phyloP scores from a whole-genome alignment of 2,797 vertebrate genomes.

The Tokudaia muenninki region DNA sequence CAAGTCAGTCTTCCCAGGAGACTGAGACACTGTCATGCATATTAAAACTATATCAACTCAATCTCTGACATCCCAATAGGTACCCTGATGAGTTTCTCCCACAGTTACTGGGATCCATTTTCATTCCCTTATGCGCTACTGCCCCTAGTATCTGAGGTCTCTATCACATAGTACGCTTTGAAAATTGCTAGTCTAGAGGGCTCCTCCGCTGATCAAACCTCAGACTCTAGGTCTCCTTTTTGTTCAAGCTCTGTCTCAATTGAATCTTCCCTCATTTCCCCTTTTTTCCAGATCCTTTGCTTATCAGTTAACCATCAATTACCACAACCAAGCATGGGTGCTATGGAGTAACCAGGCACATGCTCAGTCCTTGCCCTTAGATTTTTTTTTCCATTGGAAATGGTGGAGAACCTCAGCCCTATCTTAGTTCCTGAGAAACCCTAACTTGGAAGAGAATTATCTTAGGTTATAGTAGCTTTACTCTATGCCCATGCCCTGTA shows the following conservation, averaged over 20 bases:
- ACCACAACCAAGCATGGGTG: neutral
- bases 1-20: slow-evolving; percentile 40
- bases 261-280: neutral
- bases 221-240: slow-evolving; percentile 8
- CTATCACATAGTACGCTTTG: neutral
- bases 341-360: neutral
- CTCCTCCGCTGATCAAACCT: neutral
- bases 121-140: slow-evolving; percentile 56
- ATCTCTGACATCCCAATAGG: neutral
- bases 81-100: slow-evolving; percentile 9
- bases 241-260: neutral
- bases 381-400: neutral
- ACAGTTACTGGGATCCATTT: slow-evolving; percentile 59
- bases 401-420: too few relatives aligned
- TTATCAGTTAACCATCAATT: neutral
- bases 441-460: neutral
- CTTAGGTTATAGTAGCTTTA: neutral
- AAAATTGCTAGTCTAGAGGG: slow-evolving; percentile 43
- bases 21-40: neutral
- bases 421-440: neutral
- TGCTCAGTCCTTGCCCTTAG: neutral
- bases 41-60: slow-evolving; percentile 21
- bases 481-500: neutral
- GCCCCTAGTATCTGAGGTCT: slow-evolving; percentile 14
- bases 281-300: neutral